These are phyloP conservation scores for Leucophenga varia DNA, from an alignment of 1,140 invertebrate species.

Conservation along the genomic window DNA sequence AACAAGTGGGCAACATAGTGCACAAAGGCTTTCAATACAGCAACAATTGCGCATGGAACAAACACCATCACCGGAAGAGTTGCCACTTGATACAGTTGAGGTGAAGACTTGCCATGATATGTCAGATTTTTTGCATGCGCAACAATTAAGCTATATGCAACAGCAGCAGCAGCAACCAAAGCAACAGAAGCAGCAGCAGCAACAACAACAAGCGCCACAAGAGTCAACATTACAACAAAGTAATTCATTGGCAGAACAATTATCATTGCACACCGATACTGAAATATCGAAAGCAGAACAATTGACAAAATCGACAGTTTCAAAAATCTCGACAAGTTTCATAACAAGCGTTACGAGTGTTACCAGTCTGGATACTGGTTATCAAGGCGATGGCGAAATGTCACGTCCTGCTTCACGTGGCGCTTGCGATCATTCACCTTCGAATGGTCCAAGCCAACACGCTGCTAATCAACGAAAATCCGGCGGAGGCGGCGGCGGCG, in stretches of 20 bases:
- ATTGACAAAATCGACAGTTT: constrained; percentile 62
- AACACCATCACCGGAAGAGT: constrained; percentile 78
- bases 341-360: constrained; percentile 83
- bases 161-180: constrained; percentile 10
- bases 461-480: constrained; percentile 13
- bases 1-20: constrained; percentile 13
- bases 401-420: constrained; percentile 75
- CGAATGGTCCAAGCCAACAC: constrained; percentile 46
- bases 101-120: constrained; percentile 58
- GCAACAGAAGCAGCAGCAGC: constrained; percentile 26
- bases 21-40: constrained; percentile 34
- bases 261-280: constrained; percentile 52
- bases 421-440: constrained; percentile 68
- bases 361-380: constrained; percentile 80
- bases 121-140: constrained; percentile 52
- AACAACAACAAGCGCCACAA: constrained; percentile 1
- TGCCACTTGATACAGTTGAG: constrained; percentile 72
- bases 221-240: constrained; percentile 49
- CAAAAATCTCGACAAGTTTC: constrained; percentile 67
- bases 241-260: constrained; percentile 37
- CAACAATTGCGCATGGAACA: constrained; percentile 64
- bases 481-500: constrained; percentile 22
- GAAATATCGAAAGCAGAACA: constrained; percentile 60
- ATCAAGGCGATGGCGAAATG: constrained; percentile 84
- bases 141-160: too few species aligned